Base-by-base conservation (phyloP, 2,797 vertebrate genomes). In the Eulemur mongoz region DNA sequence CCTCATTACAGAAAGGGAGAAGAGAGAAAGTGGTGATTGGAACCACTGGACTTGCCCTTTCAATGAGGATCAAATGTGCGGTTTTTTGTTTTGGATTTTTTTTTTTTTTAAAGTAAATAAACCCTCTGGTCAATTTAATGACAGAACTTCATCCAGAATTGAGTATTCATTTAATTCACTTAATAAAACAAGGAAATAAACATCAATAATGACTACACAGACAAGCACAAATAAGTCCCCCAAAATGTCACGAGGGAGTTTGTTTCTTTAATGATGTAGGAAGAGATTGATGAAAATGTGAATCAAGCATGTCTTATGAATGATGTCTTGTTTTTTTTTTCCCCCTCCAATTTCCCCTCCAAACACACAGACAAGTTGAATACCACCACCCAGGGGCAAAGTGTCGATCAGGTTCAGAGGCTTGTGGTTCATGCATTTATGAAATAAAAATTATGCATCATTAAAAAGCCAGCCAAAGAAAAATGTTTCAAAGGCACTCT, bases 301-400 rank as follows among this genome's bases (percentile, higher is more conserved):
- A 95, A 96, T 86, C 59, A 92, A 95, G 35, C 61, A 67, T 50
- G 27, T 89, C 85, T 96, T 94, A 83, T 50, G 91, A 97, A 97
- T 95, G 59, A 95, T 11, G 20, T 96, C 54, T 92, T 95, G 50
- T 91, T 93, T 80, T 78, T 50, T 50, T 32, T 85, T 59, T 84
- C 91, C 40, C 40, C 40, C 40, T 40, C 6, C 40, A 40, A 40
- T 93, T 72, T 45, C 10, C 95, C 86, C 79, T 97, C 96, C 43
- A 54, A 89, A 81, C 78, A 94, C 61, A 82, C 40, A 96, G 78
- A 89, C 75, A 48, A 97, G 97, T 87, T 89, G 96, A 97, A 97
- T 13, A 95, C 48, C 91, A 97, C n/a, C 4, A 54, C 89, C 93
- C 86, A 91, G 80, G 80, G 94, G 91, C 67, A 96, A 95, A 90